phyloP scores from a whole-genome alignment of 2,113 vertebrate genomes.

The Dolichotis patagonum region DNA sequence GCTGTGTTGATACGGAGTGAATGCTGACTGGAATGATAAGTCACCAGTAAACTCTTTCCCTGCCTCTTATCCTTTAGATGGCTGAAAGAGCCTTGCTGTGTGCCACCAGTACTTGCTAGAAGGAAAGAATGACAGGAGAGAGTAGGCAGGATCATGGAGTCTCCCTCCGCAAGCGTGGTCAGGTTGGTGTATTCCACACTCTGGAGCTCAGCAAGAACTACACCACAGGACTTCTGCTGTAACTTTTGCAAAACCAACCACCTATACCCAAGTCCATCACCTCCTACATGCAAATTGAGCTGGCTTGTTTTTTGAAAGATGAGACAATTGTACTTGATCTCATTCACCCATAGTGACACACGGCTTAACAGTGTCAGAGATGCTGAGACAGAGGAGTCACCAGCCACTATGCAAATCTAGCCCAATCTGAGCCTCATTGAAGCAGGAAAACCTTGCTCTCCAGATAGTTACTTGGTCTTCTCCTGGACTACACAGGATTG shows the following conservation, averaged over 20 bases:
- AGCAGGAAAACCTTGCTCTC: background rate
- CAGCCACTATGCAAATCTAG: background rate
- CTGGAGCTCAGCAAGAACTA: background rate
- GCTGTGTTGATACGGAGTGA: background rate
- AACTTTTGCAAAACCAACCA: background rate
- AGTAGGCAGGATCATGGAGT: background rate
- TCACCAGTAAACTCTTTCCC: background rate
- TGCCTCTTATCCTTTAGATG: background rate
- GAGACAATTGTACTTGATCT: background rate
- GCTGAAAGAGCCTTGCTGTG: too few species aligned
- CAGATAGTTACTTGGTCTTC: background rate
- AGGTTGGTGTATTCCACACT: background rate
- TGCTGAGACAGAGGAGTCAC: background rate
- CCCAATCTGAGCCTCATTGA: background rate
- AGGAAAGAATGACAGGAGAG: background rate
- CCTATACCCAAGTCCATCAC: background rate
- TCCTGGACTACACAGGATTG: background rate
- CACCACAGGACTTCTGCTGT: background rate
- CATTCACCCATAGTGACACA: background rate
- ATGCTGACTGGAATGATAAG: background rate
- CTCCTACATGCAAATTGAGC: background rate
- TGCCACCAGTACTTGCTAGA: background rate
- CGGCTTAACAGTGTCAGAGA: background rate
- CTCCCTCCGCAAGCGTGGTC: background rate
- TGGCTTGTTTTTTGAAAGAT: conserved; percentile 10